Percentiles rank a stretch among this genome's conserved stretches.
Conservation (phyloP, 2,113 vertebrate species). For the Dipodomys stephensi region DNA sequence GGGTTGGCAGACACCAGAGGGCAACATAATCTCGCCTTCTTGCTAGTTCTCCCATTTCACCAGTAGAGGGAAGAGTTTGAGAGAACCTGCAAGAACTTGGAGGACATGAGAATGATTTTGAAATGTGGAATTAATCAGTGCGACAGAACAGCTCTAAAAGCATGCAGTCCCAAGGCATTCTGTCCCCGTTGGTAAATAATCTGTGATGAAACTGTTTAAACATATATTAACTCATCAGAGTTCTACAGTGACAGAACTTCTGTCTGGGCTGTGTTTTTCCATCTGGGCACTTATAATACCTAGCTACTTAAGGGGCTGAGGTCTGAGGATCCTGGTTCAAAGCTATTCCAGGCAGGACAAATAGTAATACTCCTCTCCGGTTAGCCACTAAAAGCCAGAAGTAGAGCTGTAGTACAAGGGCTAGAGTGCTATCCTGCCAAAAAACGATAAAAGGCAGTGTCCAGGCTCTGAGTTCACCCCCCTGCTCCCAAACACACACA, state of each 20-base stretch:
- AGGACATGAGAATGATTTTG: background rate
- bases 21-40: constrained; percentile 51
- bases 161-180: constrained; percentile 62
- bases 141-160: constrained; percentile 38
- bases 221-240: constrained; percentile 36
- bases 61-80: constrained; percentile 56
- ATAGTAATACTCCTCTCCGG: too few species aligned
- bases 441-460: too few species aligned
- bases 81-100: background rate
- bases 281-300: background rate
- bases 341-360: too few species aligned
- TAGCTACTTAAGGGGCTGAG: too few species aligned
- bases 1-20: constrained; percentile 68
- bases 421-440: too few species aligned
- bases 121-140: constrained; percentile 39
- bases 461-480: too few species aligned
- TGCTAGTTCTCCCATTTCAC: constrained; percentile 4
- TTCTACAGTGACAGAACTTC: constrained; percentile 12
- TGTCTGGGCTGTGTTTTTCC: background rate
- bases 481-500: too few species aligned
- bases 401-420: too few species aligned
- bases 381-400: too few species aligned
- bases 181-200: constrained; percentile 72
- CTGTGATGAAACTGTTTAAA: constrained; percentile 61
- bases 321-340: too few species aligned